These are phyloP conservation scores for Empis livida DNA, from an alignment of 2,888 invertebrate species.

Conservation along the genomic window DNA sequence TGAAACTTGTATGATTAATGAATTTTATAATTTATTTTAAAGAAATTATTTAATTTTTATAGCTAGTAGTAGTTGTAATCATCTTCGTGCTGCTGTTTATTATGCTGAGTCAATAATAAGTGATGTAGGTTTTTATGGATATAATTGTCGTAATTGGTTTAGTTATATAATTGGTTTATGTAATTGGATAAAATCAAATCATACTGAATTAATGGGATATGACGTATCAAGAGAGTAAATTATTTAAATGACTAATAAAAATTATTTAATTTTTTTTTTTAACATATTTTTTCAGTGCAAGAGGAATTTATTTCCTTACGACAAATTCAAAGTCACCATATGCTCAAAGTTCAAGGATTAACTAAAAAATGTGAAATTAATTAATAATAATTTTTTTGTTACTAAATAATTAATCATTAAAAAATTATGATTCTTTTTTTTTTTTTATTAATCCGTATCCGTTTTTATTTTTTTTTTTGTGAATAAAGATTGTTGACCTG, in stretches of 20 bases:
- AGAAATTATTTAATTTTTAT: conserved; percentile 8
- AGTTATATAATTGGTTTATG: conserved; percentile 42
- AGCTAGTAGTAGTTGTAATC: conserved; percentile 46
- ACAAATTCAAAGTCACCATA: conserved; percentile 16
- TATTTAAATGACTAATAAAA: background rate
- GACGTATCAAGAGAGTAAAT: conserved; percentile 38
- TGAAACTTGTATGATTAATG: conserved; percentile 10
- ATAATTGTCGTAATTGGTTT: conserved; percentile 41
- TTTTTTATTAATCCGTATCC: too few relatives aligned
- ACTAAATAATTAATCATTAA: too few relatives aligned
- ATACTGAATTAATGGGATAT: conserved; percentile 40
- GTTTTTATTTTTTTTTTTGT: too few relatives aligned
- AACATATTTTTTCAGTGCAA: conserved; percentile 32
- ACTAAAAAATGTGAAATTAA: conserved; percentile 7
- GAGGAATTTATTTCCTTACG: conserved; percentile 39
- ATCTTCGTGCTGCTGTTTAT: conserved; percentile 44
- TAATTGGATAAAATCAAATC: conserved; percentile 6
- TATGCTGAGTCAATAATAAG: conserved; percentile 43
- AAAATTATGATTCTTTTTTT: too few relatives aligned
- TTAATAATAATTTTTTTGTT: too few relatives aligned
- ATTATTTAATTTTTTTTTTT: background rate
- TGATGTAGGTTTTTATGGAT: conserved; percentile 42
- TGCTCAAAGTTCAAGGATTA: too few relatives aligned
- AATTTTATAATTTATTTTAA: background rate
- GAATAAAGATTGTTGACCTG: too few relatives aligned